Base-by-base conservation (phyloP, 2,888 invertebrate species). In the Luperina nickerlii region DNA sequence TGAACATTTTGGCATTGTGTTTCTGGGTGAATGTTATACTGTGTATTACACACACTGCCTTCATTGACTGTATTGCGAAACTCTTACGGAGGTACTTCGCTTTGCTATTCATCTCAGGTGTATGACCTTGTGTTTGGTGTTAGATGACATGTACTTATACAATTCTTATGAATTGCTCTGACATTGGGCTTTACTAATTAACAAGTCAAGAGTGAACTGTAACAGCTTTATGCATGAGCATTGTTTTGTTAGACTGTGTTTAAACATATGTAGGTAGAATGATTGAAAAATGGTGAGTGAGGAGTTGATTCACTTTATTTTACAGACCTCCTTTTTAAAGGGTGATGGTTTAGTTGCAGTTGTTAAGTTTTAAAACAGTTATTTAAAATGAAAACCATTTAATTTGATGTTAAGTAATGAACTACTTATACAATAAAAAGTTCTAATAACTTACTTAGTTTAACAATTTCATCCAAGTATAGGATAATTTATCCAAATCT, bases 1-100 rank as follows among this genome's bases (percentile, higher is more conserved):
- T 94, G 96, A 96, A 96, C 91, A 90, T 93, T 92, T 93, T 92
- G 94, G 93, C 95, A 96, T 96, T 96, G 96, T 95, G 82, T 90
- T 91, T 93, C 82, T 92, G 88, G 90, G 94, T 94, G 93, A 94
- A 94, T 94, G 94, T 94, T 94, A 91, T 91, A 90, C 90, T 90
- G 91, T 90, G 89, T 88, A 88, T 91, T 90, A 91, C 90, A 91
- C 85, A 91, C 91, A 91, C 90, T 86, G 79, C 85, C 88, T 87
- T 92, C 90, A 93, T 91, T 93, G 92, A 92, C 90, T 91, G 88
- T 81, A 90, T 96, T 96, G 93, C 94, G 93, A 96, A 96, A 96
- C 93, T 87, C 78, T 76, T 78, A 71, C 45, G 20, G 60, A 82
- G 83, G 83, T 85, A 84, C 83, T 80, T 78, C 71, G 74, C 70